Conservation (phyloP, 2,797 vertebrate species). For the Taenioides sp. region DNA sequence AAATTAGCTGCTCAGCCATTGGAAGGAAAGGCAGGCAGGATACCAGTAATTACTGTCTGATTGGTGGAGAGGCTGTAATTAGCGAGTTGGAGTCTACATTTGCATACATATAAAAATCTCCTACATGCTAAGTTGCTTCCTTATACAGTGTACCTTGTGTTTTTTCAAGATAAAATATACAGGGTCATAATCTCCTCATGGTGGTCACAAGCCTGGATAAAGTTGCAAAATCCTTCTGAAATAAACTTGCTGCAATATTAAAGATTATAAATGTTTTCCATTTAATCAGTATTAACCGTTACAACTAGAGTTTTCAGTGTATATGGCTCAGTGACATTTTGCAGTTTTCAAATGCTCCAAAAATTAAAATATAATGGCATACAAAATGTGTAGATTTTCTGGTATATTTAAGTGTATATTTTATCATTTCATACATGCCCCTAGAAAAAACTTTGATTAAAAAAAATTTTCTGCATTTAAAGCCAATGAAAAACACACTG, state of each 20-base stretch:
- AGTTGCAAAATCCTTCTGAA: not conserved
- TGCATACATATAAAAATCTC: constrained; percentile 62
- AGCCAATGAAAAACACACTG: no score
- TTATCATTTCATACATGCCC: no score
- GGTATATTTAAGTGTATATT: no score
- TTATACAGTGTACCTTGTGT: not conserved
- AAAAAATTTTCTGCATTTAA: no score
- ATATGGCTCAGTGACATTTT: no score
- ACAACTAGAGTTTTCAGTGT: no score
- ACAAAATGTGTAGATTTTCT: no score
- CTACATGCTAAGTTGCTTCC: constrained; percentile 29
- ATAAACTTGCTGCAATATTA: not conserved
- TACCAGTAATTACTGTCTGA: constrained; percentile 85
- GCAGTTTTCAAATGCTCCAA: no score
- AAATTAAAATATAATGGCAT: no score
- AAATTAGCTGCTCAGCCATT: constrained; percentile 87
- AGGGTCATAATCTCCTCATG: not conserved
- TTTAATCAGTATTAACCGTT: not conserved
- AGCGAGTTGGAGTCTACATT: constrained; percentile 71
- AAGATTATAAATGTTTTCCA: not conserved
- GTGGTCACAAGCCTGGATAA: not conserved
- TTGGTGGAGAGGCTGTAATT: constrained; percentile 86
- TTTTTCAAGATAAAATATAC: not conserved
- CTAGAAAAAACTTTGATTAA: no score
- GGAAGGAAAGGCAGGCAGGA: constrained; percentile 84